Evolutionary conservation across 2,113 vertebrate species (phyloP).

Genomic region (Turnix velox): DNA sequence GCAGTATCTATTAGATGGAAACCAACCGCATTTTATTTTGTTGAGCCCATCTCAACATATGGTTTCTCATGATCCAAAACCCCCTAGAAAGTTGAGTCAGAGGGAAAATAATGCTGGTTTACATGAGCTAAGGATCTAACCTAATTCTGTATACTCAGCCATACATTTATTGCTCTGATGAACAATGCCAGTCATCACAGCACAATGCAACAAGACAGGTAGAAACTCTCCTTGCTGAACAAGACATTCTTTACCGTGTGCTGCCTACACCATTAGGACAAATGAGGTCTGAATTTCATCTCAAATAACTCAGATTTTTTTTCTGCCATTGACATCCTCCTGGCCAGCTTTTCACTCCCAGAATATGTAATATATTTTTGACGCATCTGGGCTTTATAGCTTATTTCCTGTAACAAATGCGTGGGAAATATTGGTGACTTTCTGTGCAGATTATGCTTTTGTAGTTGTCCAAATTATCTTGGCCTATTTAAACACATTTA

Average conservation of each 20-base stretch:
- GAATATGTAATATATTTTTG: slow-evolving; percentile 13
- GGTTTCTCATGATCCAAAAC: not conserved
- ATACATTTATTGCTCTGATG: not conserved
- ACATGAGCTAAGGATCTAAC: not conserved
- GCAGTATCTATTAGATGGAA: not conserved
- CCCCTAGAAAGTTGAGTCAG: not conserved
- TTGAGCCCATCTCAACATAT: not conserved
- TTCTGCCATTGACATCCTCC: not conserved
- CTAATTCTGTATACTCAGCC: not conserved
- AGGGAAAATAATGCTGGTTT: not conserved
- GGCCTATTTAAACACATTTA: slow-evolving; percentile 55
- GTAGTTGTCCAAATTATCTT: slow-evolving; percentile 51
- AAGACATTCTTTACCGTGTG: not conserved
- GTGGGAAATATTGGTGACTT: slow-evolving; percentile 44
- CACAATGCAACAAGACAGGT: rapidly evolving
- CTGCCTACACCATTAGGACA: not conserved
- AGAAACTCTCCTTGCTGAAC: not conserved
- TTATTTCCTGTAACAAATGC: slow-evolving; percentile 20
- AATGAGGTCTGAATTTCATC: not conserved
- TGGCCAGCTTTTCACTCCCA: not conserved
- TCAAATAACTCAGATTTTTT: not conserved
- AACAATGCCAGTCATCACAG: not conserved
- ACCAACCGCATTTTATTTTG: rapidly evolving
- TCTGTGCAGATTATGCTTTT: slow-evolving; percentile 24
- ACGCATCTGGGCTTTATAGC: not conserved